A percentile compares a stretch with the other conserved stretches of the same genome.
phyloP scores from a whole-genome alignment of 2,113 vertebrate species.

The Athene noctua region DNA sequence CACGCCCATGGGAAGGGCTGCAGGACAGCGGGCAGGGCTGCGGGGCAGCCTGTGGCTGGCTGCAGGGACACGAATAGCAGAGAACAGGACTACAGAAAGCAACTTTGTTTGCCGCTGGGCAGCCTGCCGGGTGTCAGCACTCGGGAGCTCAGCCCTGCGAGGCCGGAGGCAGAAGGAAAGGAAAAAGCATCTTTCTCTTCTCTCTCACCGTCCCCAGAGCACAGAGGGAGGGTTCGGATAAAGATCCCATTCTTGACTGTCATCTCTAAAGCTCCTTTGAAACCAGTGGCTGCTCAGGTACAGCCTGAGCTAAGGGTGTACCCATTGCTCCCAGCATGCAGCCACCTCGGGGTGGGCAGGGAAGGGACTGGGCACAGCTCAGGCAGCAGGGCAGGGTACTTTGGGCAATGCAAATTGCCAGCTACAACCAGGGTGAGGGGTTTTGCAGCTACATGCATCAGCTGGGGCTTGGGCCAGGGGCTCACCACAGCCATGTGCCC shows the following conservation, averaged over 20 bases:
- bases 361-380: background rate
- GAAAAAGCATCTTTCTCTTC: conserved; percentile 57
- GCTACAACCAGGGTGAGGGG: background rate
- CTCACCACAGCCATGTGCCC: accelerated
- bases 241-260: conserved; percentile 35
- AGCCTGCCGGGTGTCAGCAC: conserved; percentile 48
- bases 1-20: background rate
- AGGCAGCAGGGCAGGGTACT: background rate
- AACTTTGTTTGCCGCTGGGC: conserved; percentile 53
- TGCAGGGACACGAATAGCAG: conserved; percentile 10
- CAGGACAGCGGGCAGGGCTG: background rate
- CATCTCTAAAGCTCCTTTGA: conserved; percentile 5
- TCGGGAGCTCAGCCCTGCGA: background rate
- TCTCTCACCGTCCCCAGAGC: background rate
- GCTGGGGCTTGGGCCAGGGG: background rate
- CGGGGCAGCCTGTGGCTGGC: background rate
- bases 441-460: background rate
- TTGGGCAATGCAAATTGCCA: background rate
- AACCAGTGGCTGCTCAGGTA: background rate
- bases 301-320: background rate
- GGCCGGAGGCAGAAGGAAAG: conserved; percentile 10
- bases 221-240: conserved; percentile 43
- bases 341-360: background rate
- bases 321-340: background rate
- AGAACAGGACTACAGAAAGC: conserved; percentile 32